Evolutionary conservation across 2,797 vertebrate species (phyloP).

Genomic region (Diplodus sargus): DNA sequence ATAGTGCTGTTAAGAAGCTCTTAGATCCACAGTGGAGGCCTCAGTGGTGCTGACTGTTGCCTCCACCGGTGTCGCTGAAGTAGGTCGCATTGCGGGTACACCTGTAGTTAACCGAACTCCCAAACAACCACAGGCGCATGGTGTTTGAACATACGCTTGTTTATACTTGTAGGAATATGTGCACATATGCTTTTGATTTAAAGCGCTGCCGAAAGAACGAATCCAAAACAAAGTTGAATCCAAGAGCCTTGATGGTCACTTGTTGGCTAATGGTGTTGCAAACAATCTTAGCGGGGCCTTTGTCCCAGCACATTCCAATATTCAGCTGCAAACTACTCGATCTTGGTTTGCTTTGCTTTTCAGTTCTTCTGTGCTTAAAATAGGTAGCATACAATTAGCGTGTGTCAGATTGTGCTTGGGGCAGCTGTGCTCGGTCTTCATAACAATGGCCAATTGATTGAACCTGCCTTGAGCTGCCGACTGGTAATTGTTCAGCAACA

Average conservation of each 20-base stretch:
- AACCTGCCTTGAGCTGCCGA: conserved; percentile 18
- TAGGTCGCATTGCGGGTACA: neutral
- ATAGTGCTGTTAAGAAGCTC: conserved; percentile 29
- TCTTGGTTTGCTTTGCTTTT: conserved; percentile 18
- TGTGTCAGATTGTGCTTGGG: neutral
- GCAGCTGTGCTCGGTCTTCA: conserved; percentile 8
- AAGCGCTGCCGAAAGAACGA: neutral
- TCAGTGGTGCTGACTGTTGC: neutral
- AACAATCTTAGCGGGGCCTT: neutral
- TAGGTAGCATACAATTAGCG: conserved; percentile 17
- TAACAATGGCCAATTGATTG: neutral
- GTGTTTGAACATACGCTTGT: neutral
- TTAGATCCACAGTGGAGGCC: conserved; percentile 39
- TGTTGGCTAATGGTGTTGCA: neutral
- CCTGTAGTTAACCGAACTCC: neutral
- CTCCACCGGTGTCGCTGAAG: neutral
- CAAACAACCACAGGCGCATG: neutral
- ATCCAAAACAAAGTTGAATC: neutral
- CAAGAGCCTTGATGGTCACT: neutral
- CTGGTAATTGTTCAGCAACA: conserved; percentile 12
- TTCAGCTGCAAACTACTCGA: neutral
- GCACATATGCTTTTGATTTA: neutral
- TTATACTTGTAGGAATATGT: neutral
- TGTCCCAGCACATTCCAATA: neutral
- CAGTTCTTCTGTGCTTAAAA: neutral